A percentile compares a stretch with the other conserved stretches of the same genome.
phyloP scores from a whole-genome alignment of 2,113 vertebrate genomes.

The Ptilorrhoa leucosticta region DNA sequence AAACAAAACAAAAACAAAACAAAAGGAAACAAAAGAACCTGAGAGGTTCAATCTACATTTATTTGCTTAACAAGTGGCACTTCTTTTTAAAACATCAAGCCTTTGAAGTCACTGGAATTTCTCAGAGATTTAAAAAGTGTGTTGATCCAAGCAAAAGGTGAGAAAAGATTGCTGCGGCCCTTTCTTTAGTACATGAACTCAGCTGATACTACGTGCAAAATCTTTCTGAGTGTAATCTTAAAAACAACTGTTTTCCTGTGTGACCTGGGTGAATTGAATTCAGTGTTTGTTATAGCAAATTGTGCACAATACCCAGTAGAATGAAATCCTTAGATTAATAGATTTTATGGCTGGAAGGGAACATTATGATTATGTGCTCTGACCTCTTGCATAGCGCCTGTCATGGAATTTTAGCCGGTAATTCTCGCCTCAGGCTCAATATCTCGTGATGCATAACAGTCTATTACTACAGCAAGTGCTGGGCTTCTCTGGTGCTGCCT shows the following conservation, averaged over 20 bases:
- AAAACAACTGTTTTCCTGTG: background rate
- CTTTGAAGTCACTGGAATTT: background rate
- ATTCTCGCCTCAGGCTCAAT: background rate
- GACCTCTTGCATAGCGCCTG: background rate
- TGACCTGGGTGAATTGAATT: background rate
- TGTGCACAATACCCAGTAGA: background rate
- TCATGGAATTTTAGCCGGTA: constrained; percentile 30
- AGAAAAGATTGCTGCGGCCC: background rate
- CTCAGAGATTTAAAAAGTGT: background rate
- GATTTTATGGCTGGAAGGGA: background rate
- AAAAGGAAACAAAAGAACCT: background rate
- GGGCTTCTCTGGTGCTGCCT: background rate
- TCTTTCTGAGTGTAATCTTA: background rate
- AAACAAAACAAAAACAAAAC: background rate
- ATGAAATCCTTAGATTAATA: constrained; percentile 6
- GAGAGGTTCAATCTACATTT: background rate
- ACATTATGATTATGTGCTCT: constrained; percentile 27
- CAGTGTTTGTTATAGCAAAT: background rate
- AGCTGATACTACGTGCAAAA: background rate
- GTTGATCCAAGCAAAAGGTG: background rate
- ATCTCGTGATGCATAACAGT: background rate
- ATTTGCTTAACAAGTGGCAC: background rate
- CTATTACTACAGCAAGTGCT: background rate
- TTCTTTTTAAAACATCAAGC: background rate
- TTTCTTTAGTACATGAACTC: background rate